phyloP scores from a whole-genome alignment of 2,797 vertebrate genomes.

The Acomys russatus region DNA sequence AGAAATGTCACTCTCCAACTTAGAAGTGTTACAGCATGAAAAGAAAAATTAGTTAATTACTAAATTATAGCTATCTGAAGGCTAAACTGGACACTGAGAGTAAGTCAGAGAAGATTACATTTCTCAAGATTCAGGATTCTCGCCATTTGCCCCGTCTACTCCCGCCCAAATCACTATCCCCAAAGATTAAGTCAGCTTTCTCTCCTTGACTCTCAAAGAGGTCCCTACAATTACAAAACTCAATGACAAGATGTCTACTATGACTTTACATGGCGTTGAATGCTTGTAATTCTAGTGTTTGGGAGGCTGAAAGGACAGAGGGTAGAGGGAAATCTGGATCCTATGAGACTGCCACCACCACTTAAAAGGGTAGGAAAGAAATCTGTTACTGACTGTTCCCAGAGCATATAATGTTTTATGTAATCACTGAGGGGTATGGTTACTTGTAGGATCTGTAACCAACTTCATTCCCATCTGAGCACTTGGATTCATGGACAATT shows the following conservation, averaged over 20 bases:
- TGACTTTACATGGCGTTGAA: neutral
- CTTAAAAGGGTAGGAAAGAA: neutral
- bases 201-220: slow-evolving; percentile 51
- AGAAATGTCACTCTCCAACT: slow-evolving; percentile 75
- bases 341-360: neutral
- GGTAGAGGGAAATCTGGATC: neutral
- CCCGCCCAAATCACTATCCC: neutral
- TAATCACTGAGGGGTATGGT: neutral
- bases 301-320: neutral
- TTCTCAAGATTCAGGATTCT: slow-evolving; percentile 37
- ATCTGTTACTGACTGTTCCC: slow-evolving; percentile 36
- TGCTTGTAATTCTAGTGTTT: neutral
- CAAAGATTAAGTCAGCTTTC: slow-evolving; percentile 58
- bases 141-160: neutral
- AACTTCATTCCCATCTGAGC: slow-evolving; percentile 39
- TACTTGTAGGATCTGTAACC: slow-evolving; percentile 62
- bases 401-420: slow-evolving; percentile 28
- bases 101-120: neutral
- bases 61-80: slow-evolving; percentile 54
- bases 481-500: slow-evolving; percentile 63
- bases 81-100: slow-evolving; percentile 29
- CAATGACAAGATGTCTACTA: slow-evolving; percentile 48
- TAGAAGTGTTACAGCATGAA: slow-evolving; percentile 74
- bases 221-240: slow-evolving; percentile 42
- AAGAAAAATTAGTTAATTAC: slow-evolving; percentile 62